Conservation (phyloP, 2,888 invertebrate genomes). For the Stenchaetothrips biformis region DNA sequence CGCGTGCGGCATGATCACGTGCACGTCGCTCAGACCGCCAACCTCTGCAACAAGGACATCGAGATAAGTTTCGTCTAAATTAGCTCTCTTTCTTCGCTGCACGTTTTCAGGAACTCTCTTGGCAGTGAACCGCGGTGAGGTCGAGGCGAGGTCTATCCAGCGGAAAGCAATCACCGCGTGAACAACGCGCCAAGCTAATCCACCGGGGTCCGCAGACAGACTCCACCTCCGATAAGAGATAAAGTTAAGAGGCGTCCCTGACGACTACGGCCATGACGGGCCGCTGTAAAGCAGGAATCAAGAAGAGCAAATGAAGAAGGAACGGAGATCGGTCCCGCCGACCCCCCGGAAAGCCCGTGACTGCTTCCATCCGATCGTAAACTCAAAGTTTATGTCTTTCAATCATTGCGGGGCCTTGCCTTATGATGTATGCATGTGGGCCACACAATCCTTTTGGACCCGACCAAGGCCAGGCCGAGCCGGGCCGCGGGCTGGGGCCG, state of each 20-base stretch:
- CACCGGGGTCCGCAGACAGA: no score
- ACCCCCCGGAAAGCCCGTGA: neutral
- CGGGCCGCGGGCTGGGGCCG: no score
- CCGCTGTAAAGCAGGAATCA: neutral
- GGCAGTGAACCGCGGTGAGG: no score
- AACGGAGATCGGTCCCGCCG: neutral
- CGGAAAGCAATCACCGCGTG: no score
- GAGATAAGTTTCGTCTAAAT: no score
- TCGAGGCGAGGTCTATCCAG: no score
- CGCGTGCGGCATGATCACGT: conserved; percentile 65
- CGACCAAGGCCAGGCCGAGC: neutral
- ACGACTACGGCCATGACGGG: no score
- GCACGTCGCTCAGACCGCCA: conserved; percentile 61
- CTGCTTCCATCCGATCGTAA: neutral
- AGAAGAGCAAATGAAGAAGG: neutral
- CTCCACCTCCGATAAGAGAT: no score
- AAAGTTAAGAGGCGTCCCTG: no score
- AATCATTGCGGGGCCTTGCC: conserved; percentile 5
- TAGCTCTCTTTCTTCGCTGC: no score
- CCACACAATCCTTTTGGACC: neutral
- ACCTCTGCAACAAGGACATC: conserved; percentile 48
- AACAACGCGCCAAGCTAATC: no score
- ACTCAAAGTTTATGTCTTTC: conserved; percentile 1
- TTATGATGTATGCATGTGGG: neutral
- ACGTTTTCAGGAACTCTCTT: no score